phyloP scores from a whole-genome alignment of 1,140 invertebrate genomes.

The Pogonognathellus flavescens region DNA sequence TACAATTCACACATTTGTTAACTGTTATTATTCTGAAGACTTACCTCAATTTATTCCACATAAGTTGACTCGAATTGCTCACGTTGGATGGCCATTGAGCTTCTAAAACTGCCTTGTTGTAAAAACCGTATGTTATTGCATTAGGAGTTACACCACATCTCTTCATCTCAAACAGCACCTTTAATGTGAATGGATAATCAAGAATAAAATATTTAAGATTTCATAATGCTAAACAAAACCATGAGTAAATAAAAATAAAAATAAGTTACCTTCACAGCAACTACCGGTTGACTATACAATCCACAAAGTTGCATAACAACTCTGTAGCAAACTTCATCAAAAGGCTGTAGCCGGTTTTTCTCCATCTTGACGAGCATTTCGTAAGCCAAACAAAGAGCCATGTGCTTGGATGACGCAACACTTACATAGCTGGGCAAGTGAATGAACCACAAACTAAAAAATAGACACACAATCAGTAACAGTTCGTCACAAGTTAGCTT shows the following conservation, averaged over 20 bases:
- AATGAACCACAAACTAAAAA: constrained; percentile 93
- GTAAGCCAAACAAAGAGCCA: constrained; percentile 87
- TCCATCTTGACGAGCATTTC: constrained; percentile 89
- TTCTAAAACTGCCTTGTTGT: constrained; percentile 88
- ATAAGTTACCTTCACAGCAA: constrained; percentile 84
- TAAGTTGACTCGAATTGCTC: constrained; percentile 83
- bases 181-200: background rate
- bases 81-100: constrained; percentile 93
- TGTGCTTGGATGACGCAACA: constrained; percentile 75
- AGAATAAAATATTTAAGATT: background rate
- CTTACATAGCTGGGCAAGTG: constrained; percentile 86
- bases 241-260: background rate
- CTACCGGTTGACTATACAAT: constrained; percentile 89
- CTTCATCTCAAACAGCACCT: constrained; percentile 94
- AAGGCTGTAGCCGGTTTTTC: constrained; percentile 81
- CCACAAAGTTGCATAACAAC: constrained; percentile 99
- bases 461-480: background rate
- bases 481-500: too few relatives aligned
- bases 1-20: too few relatives aligned
- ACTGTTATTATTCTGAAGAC: background rate
- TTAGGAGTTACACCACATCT: constrained; percentile 94
- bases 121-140: constrained; percentile 96
- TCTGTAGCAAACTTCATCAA: constrained; percentile 97
- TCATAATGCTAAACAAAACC: background rate
- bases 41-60: constrained; percentile 90